These are phyloP conservation scores for Phyllotreta striolata DNA, from an alignment of 2,888 invertebrate genomes.

Conservation along the genomic window DNA sequence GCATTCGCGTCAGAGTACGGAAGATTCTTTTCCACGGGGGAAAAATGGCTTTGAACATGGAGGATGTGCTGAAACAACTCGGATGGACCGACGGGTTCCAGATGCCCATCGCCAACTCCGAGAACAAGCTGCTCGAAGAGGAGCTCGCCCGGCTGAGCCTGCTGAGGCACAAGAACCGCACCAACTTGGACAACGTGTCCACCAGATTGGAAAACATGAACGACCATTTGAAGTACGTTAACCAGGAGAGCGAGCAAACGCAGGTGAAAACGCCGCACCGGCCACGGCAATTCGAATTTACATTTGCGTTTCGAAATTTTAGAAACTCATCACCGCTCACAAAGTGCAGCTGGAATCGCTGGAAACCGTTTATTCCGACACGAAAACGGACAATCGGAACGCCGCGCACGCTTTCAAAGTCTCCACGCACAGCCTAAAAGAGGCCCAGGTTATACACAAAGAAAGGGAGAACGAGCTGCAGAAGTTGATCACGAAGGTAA, in stretches of 20 bases:
- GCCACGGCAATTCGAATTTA: background rate
- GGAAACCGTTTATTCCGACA: conserved; percentile 62
- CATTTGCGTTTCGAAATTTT: conserved; percentile 34
- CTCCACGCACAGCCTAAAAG: conserved; percentile 61
- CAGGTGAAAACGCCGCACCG: conserved; percentile 56
- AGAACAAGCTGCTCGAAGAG: conserved; percentile 69
- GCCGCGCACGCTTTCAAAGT: conserved; percentile 63
- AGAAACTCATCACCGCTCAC: conserved; percentile 73
- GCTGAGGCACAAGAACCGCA: conserved; percentile 61
- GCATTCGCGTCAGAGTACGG: background rate
- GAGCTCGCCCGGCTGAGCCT: conserved; percentile 64
- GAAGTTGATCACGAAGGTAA: conserved; percentile 1
- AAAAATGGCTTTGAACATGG: conserved; percentile 61
- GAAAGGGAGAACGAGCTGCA: conserved; percentile 63
- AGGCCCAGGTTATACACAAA: conserved; percentile 62
- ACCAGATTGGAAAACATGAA: conserved; percentile 55
- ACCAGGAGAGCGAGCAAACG: conserved; percentile 66
- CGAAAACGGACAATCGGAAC: conserved; percentile 62
- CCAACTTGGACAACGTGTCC: conserved; percentile 60
- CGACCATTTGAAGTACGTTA: conserved; percentile 64
- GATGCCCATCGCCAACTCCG: conserved; percentile 80
- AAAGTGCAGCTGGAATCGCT: conserved; percentile 75
- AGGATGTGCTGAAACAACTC: conserved; percentile 71
- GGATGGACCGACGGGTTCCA: conserved; percentile 82
- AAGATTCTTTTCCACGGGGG: conserved; percentile 2